Evolutionary conservation across 92 coral and sea anemone species (phyloP).

Genomic region (Paramuricea clavata): DNA sequence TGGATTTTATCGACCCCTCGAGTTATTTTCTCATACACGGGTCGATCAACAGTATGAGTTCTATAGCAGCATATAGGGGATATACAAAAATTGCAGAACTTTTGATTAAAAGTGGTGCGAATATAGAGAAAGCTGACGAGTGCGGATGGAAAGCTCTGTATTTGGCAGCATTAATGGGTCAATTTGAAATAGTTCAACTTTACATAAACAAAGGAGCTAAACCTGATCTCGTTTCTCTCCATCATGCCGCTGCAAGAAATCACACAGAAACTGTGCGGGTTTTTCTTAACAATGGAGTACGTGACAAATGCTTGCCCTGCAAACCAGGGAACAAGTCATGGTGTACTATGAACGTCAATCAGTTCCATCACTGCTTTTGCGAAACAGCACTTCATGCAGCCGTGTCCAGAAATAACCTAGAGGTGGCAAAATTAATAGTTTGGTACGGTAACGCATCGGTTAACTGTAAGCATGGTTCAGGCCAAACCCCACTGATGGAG

Average conservation of each 20-base stretch:
- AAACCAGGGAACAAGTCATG: background rate
- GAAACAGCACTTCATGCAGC: conserved; percentile 80
- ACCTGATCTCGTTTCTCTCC: conserved; percentile 71
- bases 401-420: conserved; percentile 43
- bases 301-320: conserved; percentile 57
- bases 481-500: conserved; percentile 73
- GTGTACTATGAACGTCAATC: background rate
- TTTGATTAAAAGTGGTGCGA: conserved; percentile 52
- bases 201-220: conserved; percentile 58
- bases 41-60: conserved; percentile 55
- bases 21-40: no score
- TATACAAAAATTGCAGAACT: conserved; percentile 60
- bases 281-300: conserved; percentile 42
- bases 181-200: conserved; percentile 56
- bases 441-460: conserved; percentile 24
- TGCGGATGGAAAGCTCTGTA: conserved; percentile 62
- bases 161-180: conserved; percentile 75
- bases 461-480: conserved; percentile 66
- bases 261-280: conserved; percentile 59
- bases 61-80: conserved; percentile 68
- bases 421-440: conserved; percentile 56
- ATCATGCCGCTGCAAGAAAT: conserved; percentile 76
- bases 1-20: no score
- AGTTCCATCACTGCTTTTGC: conserved; percentile 48
- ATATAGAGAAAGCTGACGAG: conserved; percentile 25